Percentiles rank a stretch among this genome's conserved stretches.
These are phyloP conservation scores for Marronus borbonicus DNA, from an alignment of 2,888 invertebrate genomes.

Conservation along the genomic window DNA sequence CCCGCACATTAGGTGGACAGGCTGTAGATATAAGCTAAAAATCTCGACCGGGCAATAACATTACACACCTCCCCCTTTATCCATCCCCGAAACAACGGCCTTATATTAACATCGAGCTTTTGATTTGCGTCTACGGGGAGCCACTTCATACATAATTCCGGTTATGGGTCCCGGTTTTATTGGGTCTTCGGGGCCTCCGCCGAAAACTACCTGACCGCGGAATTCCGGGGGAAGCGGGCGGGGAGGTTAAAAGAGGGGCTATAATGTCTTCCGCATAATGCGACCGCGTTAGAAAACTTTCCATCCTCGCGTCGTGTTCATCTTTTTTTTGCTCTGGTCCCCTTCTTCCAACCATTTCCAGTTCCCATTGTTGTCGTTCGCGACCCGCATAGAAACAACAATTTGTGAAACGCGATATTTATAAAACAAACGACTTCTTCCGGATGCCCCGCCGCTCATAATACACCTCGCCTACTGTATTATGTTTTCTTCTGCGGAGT, in stretches of 20 bases:
- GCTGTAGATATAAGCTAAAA: not conserved
- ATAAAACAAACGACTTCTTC: slow-evolving; percentile 33
- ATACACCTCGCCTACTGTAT: not conserved
- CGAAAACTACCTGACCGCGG: slow-evolving; percentile 37
- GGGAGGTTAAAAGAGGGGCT: not conserved
- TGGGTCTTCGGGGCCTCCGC: slow-evolving; percentile 17
- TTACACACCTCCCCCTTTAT: not conserved
- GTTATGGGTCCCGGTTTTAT: slow-evolving; percentile 37
- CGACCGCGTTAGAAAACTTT: slow-evolving; percentile 43
- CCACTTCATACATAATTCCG: slow-evolving; percentile 45
- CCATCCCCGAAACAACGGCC: not conserved
- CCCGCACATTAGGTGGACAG: not conserved
- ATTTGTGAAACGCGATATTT: slow-evolving; percentile 41
- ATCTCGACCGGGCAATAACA: slow-evolving; percentile 29
- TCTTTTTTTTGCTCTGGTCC: not conserved
- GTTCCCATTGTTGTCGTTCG: not conserved
- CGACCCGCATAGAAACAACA: slow-evolving; percentile 17
- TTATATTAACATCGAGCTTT: slow-evolving; percentile 29
- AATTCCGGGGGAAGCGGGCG: not conserved
- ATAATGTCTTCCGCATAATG: slow-evolving; percentile 42
- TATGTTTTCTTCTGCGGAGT: slow-evolving; percentile 9
- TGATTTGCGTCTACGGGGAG: slow-evolving; percentile 35
- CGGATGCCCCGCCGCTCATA: not conserved
- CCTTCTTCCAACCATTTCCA: not conserved
- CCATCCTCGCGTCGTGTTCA: not conserved